Evolutionary conservation across 2,797 vertebrate species (phyloP).

Genomic region (Tadarida brasiliensis): DNA sequence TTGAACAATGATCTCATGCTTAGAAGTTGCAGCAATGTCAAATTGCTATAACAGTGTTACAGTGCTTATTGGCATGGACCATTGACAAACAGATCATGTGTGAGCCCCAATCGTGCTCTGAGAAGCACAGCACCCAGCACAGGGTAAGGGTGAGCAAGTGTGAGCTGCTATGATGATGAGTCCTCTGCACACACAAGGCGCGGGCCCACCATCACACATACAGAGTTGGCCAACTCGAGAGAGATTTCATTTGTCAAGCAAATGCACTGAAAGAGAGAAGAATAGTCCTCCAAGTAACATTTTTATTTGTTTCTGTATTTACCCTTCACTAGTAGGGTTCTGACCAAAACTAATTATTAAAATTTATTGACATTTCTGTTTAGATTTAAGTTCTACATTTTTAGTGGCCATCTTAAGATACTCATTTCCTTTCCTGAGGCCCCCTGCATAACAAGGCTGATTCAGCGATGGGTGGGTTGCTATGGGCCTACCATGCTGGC

Average conservation of each 20-base stretch:
- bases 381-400: constrained; percentile 2
- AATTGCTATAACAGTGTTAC: background rate
- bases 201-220: background rate
- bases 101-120: background rate
- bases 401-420: background rate
- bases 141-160: background rate
- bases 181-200: too few relatives aligned
- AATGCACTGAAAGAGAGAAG: background rate
- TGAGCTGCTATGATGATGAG: background rate
- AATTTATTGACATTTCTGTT: constrained; percentile 39
- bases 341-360: constrained; percentile 54
- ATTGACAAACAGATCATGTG: background rate
- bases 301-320: constrained; percentile 16
- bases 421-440: background rate
- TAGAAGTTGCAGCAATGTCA: background rate
- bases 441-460: background rate
- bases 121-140: background rate
- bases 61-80: background rate
- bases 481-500: background rate
- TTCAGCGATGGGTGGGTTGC: background rate
- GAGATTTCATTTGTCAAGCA: background rate
- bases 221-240: too few relatives aligned
- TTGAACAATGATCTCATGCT: background rate
- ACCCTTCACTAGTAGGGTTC: constrained; percentile 8
- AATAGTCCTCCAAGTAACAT: background rate